A percentile compares a stretch with the other conserved stretches of the same genome.
Conservation (phyloP, 2,888 invertebrate species). For the Oxytorus armatus region DNA sequence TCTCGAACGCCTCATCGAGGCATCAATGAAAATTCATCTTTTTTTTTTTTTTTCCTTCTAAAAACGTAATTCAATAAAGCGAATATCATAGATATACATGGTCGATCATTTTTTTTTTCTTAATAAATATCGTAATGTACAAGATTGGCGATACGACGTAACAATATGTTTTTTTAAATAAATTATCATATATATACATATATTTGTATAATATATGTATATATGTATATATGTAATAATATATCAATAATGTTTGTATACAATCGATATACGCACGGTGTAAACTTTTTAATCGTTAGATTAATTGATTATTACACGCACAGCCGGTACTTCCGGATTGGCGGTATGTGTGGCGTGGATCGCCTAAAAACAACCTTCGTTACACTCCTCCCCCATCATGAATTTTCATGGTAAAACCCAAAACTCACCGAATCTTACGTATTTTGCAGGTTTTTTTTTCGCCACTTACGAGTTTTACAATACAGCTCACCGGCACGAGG, state of each 20-base stretch:
- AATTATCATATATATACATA: slow-evolving; percentile 65
- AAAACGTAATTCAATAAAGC: slow-evolving; percentile 72
- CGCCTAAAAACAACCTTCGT: no score
- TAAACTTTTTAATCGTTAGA: slow-evolving; percentile 63
- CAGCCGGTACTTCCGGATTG: no score
- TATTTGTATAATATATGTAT: slow-evolving; percentile 56
- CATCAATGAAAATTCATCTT: slow-evolving; percentile 19
- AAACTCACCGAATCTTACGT: slow-evolving; percentile 8
- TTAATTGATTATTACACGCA: slow-evolving; percentile 53
- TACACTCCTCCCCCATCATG: no score
- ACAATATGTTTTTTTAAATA: slow-evolving; percentile 61
- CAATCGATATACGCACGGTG: slow-evolving; percentile 62
- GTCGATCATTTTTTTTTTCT: slow-evolving; percentile 67
- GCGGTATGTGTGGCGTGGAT: no score
- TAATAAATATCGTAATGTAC: slow-evolving; percentile 76
- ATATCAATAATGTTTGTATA: slow-evolving; percentile 44
- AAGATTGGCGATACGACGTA: slow-evolving; percentile 67
- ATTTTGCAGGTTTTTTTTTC: slow-evolving; percentile 6
- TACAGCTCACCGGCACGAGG: slow-evolving; percentile 14
- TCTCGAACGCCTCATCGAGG: slow-evolving; percentile 8
- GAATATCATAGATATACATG: slow-evolving; percentile 69
- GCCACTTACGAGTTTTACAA: slow-evolving; percentile 9
- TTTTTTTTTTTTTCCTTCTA: slow-evolving; percentile 36
- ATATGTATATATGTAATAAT: slow-evolving; percentile 53
- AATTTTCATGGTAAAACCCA: slow-evolving; percentile 7